Base-by-base conservation (phyloP, 2,797 vertebrate species). In the Mormyrops boulengeri region DNA sequence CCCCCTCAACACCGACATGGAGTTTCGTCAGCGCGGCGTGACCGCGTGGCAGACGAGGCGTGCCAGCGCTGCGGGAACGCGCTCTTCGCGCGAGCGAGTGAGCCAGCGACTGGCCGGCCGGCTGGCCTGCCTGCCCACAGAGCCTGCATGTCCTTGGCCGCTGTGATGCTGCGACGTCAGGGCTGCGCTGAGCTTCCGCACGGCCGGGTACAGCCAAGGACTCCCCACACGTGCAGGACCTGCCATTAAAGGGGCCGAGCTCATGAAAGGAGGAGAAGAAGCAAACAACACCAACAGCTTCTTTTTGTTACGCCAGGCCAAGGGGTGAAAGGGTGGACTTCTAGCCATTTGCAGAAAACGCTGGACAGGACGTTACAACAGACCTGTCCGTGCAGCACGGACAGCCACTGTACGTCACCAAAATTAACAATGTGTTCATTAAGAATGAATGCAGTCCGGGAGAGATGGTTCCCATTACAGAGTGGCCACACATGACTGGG, bases 371-470 rank as follows among this genome's bases (percentile, higher is more conserved):
- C 84, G 44, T 88, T 12, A 73, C 14, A 69, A 44, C 86, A 90
- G 66, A n/a, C 84, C 60, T 60, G 19, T 8, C 85, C 11, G 62
- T 38, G 19, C 52, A 50, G 47, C 77, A n/a, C n/a, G 26, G 22
- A 22, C 89, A 12, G 53, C 89, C 89, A 90, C 88, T 77, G 89
- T 89, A 90, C 44, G 49, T 89, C 89, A 89, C 73, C 88, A 85
- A 91, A 90, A 92, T 91, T 90, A 92, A 90, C 91, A 91, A 90
- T 88, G 60, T 91, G 90, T 92, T 93, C 88, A 91, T 93, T 93
- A 92, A 90, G 87, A 92, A 90, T 90, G 91, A 92, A 92, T 90
- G 86, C 30, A 53, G 86, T 89, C 44, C 12, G 62, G 53, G 88
- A 55, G 88, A 85, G 88, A 57, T 44, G 34, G 53, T 80, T 88